Conservation (phyloP, 1,140 invertebrate species). For the Cotesia typhae region DNA sequence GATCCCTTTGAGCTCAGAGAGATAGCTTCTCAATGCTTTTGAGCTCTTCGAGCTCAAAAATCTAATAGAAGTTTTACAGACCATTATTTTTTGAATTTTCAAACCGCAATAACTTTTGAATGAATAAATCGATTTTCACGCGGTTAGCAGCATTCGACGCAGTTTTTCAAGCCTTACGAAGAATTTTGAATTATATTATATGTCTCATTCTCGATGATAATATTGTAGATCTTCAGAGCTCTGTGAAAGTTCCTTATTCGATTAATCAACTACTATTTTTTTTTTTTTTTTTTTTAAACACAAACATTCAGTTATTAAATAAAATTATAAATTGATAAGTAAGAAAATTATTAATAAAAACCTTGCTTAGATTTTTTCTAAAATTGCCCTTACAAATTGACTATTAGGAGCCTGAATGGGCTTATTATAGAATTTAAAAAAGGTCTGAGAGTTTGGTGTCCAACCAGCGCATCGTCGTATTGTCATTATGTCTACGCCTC, state of each 20-base stretch:
- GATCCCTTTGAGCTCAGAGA: too few relatives aligned
- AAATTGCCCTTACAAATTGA: slow-evolving; percentile 10
- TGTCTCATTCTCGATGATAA: slow-evolving; percentile 10
- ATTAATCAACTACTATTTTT: neutral
- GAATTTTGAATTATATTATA: neutral
- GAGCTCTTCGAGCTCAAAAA: too few relatives aligned
- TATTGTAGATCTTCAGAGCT: neutral
- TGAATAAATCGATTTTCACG: too few relatives aligned
- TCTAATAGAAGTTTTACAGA: too few relatives aligned
- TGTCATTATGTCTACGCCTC: neutral
- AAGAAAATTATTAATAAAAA: too few relatives aligned
- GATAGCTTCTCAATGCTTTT: too few relatives aligned
- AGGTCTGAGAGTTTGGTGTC: slow-evolving; percentile 5
- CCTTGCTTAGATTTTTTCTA: slow-evolving; percentile 1
- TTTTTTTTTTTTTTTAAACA: neutral
- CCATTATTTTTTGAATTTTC: too few relatives aligned
- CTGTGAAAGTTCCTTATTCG: neutral
- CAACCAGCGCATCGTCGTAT: slow-evolving; percentile 14
- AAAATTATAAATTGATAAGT: too few relatives aligned
- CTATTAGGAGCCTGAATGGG: slow-evolving; percentile 1
- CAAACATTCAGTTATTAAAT: neutral
- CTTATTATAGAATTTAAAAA: slow-evolving; percentile 19
- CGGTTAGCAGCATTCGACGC: too few relatives aligned
- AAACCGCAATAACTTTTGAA: too few relatives aligned
- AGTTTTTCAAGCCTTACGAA: too few relatives aligned